Base-by-base conservation (phyloP, 2,113 vertebrate species). In the Tragulus kanchil region DNA sequence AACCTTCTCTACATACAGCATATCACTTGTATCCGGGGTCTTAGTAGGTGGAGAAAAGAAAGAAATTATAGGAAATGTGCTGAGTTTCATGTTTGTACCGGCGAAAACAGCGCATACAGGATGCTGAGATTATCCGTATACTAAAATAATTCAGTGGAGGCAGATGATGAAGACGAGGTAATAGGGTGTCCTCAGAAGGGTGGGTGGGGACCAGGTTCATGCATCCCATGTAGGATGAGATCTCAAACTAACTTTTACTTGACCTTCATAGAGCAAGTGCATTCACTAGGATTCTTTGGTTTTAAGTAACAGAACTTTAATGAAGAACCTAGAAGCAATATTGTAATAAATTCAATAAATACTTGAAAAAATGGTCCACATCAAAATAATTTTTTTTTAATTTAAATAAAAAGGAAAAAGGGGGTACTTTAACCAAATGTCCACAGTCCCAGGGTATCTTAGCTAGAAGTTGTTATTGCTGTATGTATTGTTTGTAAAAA, bases 241-340 rank as follows among this genome's bases (percentile, higher is more conserved):
- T 65, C 65, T 83, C 73, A 71, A 93, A 61, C 13, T 31, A 64
- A 25, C 58, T 69, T 92, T 92, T 89, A 82, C 77, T 62, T 92
- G 58, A 62, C 25, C 15, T 61, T 95, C 36, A 52, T 45, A 94
- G 65, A 61, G 71, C 26, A 92, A 50, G 50, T 8, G 5, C 56
- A 69, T 77, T 85, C 36, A 65, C 10, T 73, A 54, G 45, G 14
- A 14, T 67, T 85, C 67, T 86, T 62, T 50, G 26, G 58, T 73
- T 85, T 15, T 31, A 77, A 90, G 50, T 52, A 52, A 81, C 14
- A 78, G 90, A 88, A 89, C 64, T 25, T 4, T 36, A 26, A n/a
- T n/a, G n/a, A n/a, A n/a, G n/a, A n/a, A n/a, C n/a, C n/a, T n/a
- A 28, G 69, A 73, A 73, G 42, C 42, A 45, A 25, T 73, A 45